Evolutionary conservation across 2,113 vertebrate species (phyloP).

Genomic region (Oryzias javanicus): DNA sequence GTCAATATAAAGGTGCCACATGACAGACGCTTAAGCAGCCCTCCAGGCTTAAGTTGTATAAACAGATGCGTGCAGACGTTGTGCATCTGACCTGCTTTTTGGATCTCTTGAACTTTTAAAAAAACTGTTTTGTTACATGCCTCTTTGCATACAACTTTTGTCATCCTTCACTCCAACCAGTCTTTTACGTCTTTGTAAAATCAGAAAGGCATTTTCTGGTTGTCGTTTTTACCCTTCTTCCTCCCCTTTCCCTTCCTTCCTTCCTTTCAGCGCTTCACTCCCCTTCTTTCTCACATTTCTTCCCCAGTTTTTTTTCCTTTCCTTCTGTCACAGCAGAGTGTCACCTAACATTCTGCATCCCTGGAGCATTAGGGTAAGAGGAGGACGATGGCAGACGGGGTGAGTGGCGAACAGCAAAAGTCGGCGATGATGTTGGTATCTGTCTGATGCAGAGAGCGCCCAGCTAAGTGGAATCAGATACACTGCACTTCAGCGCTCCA

Average conservation of each 20-base stretch:
- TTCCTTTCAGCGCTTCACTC: conserved; percentile 6
- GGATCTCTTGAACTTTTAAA: conserved; percentile 10
- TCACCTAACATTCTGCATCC: conserved; percentile 34
- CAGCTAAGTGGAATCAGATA: conserved; percentile 54
- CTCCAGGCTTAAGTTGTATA: conserved; percentile 57
- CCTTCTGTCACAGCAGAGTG: conserved; percentile 26
- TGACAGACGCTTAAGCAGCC: conserved; percentile 37
- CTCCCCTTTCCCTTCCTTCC: neutral
- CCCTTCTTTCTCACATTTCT: conserved; percentile 23
- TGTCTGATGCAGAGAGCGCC: conserved; percentile 41
- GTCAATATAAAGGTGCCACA: conserved; percentile 26
- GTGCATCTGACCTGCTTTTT: conserved; percentile 49
- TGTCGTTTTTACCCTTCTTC: neutral
- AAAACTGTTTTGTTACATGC: neutral
- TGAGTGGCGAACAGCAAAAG: conserved; percentile 21
- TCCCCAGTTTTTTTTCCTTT: conserved; percentile 13
- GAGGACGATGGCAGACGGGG: conserved; percentile 10
- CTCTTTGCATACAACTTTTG: conserved; percentile 29
- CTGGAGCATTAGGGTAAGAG: conserved; percentile 28
- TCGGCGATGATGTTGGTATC: conserved; percentile 52
- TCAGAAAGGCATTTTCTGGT: no score
- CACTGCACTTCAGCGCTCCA: conserved; percentile 29
- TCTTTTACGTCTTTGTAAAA: conserved; percentile 20
- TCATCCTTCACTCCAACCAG: conserved; percentile 20
- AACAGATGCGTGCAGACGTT: conserved; percentile 48